These are phyloP conservation scores for Zaprionus kolodkinae DNA, from an alignment of 1,140 invertebrate genomes.

Conservation along the genomic window DNA sequence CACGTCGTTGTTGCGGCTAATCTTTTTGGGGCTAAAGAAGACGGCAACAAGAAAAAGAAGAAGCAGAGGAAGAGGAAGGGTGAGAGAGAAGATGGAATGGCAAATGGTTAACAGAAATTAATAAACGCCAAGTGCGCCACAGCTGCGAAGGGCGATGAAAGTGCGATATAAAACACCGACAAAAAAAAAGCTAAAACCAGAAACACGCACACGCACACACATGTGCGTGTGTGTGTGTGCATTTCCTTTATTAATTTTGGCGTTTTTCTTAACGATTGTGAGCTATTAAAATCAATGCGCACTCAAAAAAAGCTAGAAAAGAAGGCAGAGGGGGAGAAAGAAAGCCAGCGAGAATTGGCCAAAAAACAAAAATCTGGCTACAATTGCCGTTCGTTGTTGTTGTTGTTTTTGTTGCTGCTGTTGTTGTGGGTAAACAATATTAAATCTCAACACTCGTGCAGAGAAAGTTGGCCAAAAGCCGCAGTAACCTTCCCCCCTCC, in stretches of 20 bases:
- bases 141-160: conserved; percentile 63
- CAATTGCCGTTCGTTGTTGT: conserved; percentile 50
- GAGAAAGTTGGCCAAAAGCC: conserved; percentile 76
- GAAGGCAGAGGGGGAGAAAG: not conserved
- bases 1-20: conserved; percentile 49
- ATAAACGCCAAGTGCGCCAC: conserved; percentile 71
- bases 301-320: conserved; percentile 1
- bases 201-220: conserved; percentile 26
- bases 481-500: conserved; percentile 13
- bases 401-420: conserved; percentile 1
- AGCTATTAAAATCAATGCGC: conserved; percentile 75
- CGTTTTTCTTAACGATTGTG: conserved; percentile 59
- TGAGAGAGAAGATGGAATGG: conserved; percentile 12
- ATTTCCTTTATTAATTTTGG: conserved; percentile 68
- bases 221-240: conserved; percentile 8
- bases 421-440: conserved; percentile 68
- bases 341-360: conserved; percentile 47
- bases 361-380: conserved; percentile 41
- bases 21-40: conserved; percentile 38
- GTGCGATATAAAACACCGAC: conserved; percentile 59
- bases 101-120: conserved; percentile 65
- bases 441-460: conserved; percentile 78
- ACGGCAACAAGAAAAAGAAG: conserved; percentile 3
- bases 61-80: not conserved
- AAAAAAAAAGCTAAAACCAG: conserved; percentile 4